Evolutionary conservation across 1,140 invertebrate genomes (phyloP).

Genomic region (Leptinotarsa defecta): DNA sequence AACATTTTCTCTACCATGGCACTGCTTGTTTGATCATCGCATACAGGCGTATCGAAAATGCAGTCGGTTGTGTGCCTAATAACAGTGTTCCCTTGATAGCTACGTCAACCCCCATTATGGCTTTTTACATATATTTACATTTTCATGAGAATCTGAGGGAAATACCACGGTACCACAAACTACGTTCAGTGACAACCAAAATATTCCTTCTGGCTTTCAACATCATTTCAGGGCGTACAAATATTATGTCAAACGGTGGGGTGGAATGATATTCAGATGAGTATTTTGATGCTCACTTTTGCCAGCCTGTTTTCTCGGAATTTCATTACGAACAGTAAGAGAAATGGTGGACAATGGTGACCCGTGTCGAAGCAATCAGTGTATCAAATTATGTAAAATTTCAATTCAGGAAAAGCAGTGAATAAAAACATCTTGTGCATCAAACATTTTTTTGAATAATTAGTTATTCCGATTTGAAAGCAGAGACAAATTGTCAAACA

Average conservation of each 20-base stretch:
- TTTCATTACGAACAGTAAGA: no score
- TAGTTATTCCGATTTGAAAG: no score
- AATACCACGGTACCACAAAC: not conserved
- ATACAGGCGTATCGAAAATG: not conserved
- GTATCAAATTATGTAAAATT: no score
- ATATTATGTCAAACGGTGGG: not conserved
- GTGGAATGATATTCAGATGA: not conserved
- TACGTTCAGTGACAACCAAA: not conserved
- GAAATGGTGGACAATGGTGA: no score
- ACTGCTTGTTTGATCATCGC: not conserved
- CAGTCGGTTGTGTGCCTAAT: not conserved
- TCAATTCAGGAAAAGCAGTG: no score
- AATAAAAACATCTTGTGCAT: no score
- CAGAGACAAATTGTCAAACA: no score
- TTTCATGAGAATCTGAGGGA: not conserved
- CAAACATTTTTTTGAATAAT: no score
- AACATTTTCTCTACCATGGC: not conserved
- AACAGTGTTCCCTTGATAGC: not conserved
- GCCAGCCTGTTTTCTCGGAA: not conserved
- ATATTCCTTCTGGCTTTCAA: not conserved
- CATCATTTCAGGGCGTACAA: not conserved
- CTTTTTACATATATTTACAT: slow-evolving; percentile 7
- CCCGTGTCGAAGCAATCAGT: no score
- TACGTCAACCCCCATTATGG: not conserved
- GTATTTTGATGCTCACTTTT: slow-evolving; percentile 2